These are phyloP conservation scores for Ciconia boyciana DNA, from an alignment of 2,113 vertebrate genomes.

Conservation along the genomic window DNA sequence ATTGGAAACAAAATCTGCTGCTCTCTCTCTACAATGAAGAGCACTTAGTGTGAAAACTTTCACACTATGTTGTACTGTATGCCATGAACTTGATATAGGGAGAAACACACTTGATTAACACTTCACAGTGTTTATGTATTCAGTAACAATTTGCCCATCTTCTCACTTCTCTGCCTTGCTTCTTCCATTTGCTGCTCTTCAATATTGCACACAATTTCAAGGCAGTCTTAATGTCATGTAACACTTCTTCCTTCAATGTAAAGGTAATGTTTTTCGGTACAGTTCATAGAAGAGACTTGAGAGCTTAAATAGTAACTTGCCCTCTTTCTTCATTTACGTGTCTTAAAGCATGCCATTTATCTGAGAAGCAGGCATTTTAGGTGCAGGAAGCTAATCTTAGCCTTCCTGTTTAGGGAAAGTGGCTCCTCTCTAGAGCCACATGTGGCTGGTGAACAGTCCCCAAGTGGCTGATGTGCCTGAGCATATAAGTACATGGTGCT, in stretches of 20 bases:
- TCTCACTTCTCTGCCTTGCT: neutral
- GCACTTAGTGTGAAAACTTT: neutral
- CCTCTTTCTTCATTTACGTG: neutral
- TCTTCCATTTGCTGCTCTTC: neutral
- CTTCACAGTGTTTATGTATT: neutral
- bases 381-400: neutral
- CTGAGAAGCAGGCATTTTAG: neutral
- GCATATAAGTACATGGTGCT: neutral
- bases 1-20: neutral
- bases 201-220: neutral
- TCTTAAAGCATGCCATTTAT: rapidly evolving
- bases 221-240: neutral
- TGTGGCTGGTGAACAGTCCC: neutral
- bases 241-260: neutral
- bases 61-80: neutral
- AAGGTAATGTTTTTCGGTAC: neutral
- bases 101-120: neutral
- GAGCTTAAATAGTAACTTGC: neutral
- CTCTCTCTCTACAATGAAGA: neutral
- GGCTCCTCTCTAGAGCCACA: neutral
- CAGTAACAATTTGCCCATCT: neutral
- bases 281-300: neutral
- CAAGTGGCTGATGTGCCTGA: neutral
- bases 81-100: neutral
- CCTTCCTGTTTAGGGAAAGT: neutral